These are phyloP conservation scores for Aradophagus sp. DNA, from an alignment of 1,140 invertebrate genomes.

Conservation along the genomic window DNA sequence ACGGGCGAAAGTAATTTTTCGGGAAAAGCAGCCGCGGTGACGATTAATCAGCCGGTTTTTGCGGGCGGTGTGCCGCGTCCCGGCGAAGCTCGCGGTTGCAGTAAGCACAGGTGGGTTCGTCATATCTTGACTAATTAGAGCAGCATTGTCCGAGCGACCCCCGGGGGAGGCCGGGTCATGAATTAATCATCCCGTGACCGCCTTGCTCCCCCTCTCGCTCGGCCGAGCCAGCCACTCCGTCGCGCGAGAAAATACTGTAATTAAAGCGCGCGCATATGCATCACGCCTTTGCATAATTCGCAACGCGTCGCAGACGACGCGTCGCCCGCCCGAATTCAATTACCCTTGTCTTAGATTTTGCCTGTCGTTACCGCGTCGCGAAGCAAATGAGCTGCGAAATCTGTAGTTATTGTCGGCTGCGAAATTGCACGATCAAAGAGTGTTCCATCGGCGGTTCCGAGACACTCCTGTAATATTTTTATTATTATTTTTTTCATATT, in stretches of 20 bases:
- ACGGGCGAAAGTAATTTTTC: too few species aligned
- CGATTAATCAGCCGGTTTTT: slow-evolving; percentile 53
- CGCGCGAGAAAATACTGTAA: slow-evolving; percentile 51
- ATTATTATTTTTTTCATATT: too few species aligned
- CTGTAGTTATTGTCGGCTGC: slow-evolving; percentile 17
- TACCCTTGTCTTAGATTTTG: slow-evolving; percentile 52
- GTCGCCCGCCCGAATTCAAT: slow-evolving; percentile 50
- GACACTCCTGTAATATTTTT: too few species aligned
- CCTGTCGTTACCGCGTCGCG: slow-evolving; percentile 42
- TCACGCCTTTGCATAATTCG: slow-evolving; percentile 45
- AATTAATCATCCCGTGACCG: slow-evolving; percentile 66
- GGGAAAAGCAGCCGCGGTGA: slow-evolving; percentile 1
- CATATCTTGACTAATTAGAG: slow-evolving; percentile 69
- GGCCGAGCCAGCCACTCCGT: slow-evolving; percentile 33
- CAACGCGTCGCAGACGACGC: slow-evolving; percentile 24
- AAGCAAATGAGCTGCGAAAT: too few species aligned
- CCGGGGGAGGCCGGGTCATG: slow-evolving; percentile 61
- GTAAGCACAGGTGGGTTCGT: slow-evolving; percentile 62
- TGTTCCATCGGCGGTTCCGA: background rate
- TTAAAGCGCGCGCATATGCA: slow-evolving; percentile 56
- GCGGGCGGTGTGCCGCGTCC: slow-evolving; percentile 9
- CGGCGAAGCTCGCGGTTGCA: slow-evolving; percentile 33
- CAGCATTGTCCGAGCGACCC: slow-evolving; percentile 64
- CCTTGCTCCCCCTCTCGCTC: slow-evolving; percentile 47
- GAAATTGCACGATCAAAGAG: slow-evolving; percentile 33